Percentiles rank a stretch among this genome's conserved stretches.
Evolutionary conservation across 35 echinoderm and acorn worm genomes (phyloP).

Genomic region (Apostichopus japonicus): DNA sequence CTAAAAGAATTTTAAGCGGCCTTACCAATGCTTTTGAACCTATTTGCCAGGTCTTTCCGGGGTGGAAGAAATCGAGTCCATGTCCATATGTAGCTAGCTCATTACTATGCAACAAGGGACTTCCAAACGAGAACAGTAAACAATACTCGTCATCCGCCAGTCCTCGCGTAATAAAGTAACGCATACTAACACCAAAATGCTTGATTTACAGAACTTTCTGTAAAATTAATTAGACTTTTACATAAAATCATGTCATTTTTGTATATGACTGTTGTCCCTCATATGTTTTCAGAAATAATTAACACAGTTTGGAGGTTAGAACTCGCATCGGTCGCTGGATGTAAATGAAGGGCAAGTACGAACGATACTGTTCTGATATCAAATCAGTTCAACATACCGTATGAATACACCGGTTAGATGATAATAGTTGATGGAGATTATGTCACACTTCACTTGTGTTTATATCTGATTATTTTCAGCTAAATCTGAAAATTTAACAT

Average conservation of each 20-base stretch:
- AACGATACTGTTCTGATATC: conserved; percentile 6
- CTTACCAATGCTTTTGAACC: conserved; percentile 55
- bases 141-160: conserved; percentile 50
- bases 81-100: conserved; percentile 60
- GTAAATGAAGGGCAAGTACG: background rate
- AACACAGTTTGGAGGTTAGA: background rate
- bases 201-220: background rate
- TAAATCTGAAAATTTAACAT: no score
- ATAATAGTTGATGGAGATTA: no score
- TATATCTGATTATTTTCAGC: no score
- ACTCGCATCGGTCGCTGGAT: background rate
- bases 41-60: conserved; percentile 51
- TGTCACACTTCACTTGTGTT: no score
- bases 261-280: background rate
- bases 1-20: conserved; percentile 15
- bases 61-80: conserved; percentile 41
- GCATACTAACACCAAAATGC: background rate
- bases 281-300: background rate
- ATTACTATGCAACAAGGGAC: conserved; percentile 63
- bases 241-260: background rate
- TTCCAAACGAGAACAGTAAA: conserved; percentile 53
- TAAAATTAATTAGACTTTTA: background rate
- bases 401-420: background rate
- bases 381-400: conserved; percentile 5
- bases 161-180: conserved; percentile 35